Conservation (phyloP, 2,113 vertebrate genomes). For the Pseudopodoces humilis region DNA sequence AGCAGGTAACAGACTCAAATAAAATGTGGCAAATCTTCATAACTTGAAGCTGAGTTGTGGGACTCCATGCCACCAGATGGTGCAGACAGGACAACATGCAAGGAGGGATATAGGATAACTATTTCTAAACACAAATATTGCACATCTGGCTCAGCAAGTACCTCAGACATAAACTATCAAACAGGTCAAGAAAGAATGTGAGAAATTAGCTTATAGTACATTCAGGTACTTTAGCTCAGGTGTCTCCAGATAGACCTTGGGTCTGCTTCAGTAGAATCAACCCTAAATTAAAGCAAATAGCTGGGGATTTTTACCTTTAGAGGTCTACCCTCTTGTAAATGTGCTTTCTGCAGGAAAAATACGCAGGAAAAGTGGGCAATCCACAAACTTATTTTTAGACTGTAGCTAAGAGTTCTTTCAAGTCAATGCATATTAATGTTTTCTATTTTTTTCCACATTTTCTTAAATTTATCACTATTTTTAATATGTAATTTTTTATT, state of each 20-base stretch:
- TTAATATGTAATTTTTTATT: not conserved
- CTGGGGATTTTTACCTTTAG: not conserved
- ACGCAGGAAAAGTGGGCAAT: not conserved
- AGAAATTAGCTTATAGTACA: not conserved
- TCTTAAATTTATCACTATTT: not conserved
- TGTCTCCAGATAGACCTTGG: not conserved
- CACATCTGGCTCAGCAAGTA: not conserved
- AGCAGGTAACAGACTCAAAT: not conserved
- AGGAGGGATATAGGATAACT: not conserved
- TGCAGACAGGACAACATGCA: not conserved
- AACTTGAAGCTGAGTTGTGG: not conserved
- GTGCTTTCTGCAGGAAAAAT: not conserved
- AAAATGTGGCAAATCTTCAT: not conserved
- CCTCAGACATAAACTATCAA: not conserved
- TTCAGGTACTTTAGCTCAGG: not conserved
- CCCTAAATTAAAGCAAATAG: not conserved
- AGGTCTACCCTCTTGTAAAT: not conserved
- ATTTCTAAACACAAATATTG: not conserved
- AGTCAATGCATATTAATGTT: not conserved
- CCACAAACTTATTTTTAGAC: not conserved
- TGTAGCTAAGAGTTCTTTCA: not conserved
- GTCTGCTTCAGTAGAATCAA: not conserved
- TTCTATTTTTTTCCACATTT: not conserved
- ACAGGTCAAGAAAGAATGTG: not conserved
- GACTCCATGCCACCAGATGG: not conserved